These are phyloP conservation scores for Clarias macrocephalus DNA, from an alignment of 2,113 vertebrate genomes.

Conservation along the genomic window DNA sequence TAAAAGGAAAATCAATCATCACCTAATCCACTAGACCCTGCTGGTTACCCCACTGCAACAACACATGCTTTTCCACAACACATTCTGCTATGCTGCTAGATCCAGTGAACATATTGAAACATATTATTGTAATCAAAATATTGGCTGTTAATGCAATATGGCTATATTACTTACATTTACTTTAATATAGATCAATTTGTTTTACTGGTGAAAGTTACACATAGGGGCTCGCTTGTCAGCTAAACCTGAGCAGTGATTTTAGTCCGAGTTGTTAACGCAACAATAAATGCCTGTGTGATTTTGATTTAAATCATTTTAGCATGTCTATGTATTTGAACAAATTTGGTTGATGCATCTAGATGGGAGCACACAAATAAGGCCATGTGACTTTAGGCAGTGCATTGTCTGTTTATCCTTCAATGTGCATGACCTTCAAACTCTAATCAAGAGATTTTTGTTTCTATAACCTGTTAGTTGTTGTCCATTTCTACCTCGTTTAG, in stretches of 20 bases:
- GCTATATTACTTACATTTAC: conserved; percentile 10
- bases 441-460: conserved; percentile 65
- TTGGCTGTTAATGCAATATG: conserved; percentile 15
- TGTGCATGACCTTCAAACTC: conserved; percentile 76
- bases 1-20: conserved; percentile 82
- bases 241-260: conserved; percentile 2
- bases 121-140: conserved; percentile 22
- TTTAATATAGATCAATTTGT: conserved; percentile 21
- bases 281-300: not conserved
- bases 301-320: conserved; percentile 23
- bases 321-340: conserved; percentile 9
- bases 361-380: not conserved
- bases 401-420: conserved; percentile 82
- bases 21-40: conserved; percentile 75
- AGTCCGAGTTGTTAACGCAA: not conserved
- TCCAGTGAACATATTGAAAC: conserved; percentile 74
- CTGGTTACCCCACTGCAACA: conserved; percentile 50
- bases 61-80: conserved; percentile 71
- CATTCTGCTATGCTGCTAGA: conserved; percentile 79
- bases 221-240: not conserved
- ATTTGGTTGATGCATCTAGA: not conserved
- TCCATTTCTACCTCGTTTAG: conserved; percentile 91
- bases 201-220: not conserved
- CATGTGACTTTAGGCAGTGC: conserved; percentile 70
- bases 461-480: conserved; percentile 79